Evolutionary conservation across 2,113 vertebrate species (phyloP).

Genomic region (Chaenocephalus aceratus): DNA sequence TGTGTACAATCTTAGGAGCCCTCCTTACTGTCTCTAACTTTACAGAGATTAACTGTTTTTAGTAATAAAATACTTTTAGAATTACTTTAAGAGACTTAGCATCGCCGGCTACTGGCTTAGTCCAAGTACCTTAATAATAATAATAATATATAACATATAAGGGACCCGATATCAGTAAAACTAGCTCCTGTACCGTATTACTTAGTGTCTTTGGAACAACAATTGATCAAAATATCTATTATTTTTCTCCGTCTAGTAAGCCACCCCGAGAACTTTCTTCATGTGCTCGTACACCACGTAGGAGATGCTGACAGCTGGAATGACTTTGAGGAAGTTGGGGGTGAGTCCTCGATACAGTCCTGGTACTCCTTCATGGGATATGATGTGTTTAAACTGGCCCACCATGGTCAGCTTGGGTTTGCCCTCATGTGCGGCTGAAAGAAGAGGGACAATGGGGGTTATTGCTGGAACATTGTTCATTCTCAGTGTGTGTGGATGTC

Average conservation of each 20-base stretch:
- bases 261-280: conserved; percentile 90
- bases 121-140: too few relatives aligned
- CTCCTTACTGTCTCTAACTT: too few relatives aligned
- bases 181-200: neutral
- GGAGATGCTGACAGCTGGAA: conserved; percentile 96
- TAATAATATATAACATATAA: neutral
- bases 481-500: neutral
- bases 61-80: neutral
- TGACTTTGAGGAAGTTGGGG: conserved; percentile 96
- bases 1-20: neutral
- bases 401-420: conserved; percentile 89
- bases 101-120: too few relatives aligned
- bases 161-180: neutral
- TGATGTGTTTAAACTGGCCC: conserved; percentile 89
- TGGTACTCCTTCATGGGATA: conserved; percentile 89
- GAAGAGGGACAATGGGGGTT: conserved; percentile 23
- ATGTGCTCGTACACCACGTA: conserved; percentile 96
- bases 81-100: neutral
- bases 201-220: neutral
- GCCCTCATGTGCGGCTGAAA: conserved; percentile 85
- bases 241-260: conserved; percentile 44
- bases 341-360: conserved; percentile 95
- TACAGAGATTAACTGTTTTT: neutral
- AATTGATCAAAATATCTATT: neutral
- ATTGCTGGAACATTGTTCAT: neutral